phyloP scores from a whole-genome alignment of 2,797 vertebrate species.

The Momotus momota region DNA sequence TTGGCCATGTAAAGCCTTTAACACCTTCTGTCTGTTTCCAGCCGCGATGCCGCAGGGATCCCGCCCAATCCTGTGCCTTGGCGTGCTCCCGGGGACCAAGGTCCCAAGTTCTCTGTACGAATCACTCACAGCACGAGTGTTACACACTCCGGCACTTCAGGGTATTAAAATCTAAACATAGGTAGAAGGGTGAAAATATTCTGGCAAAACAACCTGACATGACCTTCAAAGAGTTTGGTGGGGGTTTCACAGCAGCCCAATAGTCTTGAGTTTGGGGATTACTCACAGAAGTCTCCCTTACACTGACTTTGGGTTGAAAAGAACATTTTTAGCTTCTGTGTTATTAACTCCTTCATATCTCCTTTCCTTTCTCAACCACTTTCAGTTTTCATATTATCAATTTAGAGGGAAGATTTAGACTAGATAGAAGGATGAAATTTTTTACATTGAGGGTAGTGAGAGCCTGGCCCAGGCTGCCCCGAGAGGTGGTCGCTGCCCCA shows the following conservation, averaged over 20 bases:
- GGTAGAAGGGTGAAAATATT: neutral
- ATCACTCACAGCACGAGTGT: neutral
- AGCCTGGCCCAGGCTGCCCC: neutral
- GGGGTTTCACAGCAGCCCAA: neutral
- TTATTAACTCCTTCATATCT: neutral
- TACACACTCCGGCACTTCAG: neutral
- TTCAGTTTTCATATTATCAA: neutral
- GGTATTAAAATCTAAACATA: neutral
- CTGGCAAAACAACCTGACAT: neutral
- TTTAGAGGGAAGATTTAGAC: neutral
- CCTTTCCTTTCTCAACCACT: neutral
- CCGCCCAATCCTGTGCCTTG: neutral
- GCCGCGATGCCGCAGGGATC: neutral
- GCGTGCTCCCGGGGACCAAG: rapidly evolving
- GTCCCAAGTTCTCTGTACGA: rapidly evolving
- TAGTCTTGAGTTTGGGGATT: neutral
- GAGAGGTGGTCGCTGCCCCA: neutral
- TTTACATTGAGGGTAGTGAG: neutral
- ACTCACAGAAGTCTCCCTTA: neutral
- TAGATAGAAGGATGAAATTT: neutral
- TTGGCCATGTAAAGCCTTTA: neutral
- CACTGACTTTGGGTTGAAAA: neutral
- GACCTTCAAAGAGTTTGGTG: neutral
- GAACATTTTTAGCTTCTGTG: neutral
- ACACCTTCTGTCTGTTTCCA: neutral